phyloP scores from a whole-genome alignment of 1,140 invertebrate genomes.

The Chymomyza costata region DNA sequence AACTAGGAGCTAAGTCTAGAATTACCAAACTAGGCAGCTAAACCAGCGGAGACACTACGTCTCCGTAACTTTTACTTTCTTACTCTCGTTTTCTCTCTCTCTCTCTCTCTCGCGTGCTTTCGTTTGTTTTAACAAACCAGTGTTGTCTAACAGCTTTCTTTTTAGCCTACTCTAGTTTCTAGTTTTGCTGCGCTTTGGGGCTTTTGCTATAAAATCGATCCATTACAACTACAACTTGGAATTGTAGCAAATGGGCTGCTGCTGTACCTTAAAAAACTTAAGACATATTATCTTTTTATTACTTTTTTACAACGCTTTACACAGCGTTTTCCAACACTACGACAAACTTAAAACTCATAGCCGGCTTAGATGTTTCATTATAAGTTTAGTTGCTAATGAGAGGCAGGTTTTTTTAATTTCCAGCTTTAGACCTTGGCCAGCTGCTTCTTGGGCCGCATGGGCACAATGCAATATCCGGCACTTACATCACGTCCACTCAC shows the following conservation, averaged over 20 bases:
- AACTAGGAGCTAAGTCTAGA: constrained; percentile 6
- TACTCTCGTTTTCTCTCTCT: no score
- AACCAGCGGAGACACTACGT: no score
- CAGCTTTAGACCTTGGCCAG: constrained; percentile 64
- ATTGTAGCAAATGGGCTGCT: constrained; percentile 59
- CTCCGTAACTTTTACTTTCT: no score
- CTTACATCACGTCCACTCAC: constrained; percentile 93
- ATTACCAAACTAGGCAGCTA: constrained; percentile 7
- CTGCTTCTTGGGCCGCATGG: constrained; percentile 77
- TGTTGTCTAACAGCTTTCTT: no score
- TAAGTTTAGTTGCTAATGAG: constrained; percentile 22
- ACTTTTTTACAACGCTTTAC: no score
- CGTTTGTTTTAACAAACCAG: no score
- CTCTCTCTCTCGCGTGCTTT: no score
- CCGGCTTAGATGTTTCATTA: constrained; percentile 25
- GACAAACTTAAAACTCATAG: constrained; percentile 22
- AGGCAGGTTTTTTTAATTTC: constrained; percentile 19
- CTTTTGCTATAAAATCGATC: constrained; percentile 72
- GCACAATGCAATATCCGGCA: constrained; percentile 90
- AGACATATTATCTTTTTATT: no score
- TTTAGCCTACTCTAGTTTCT: constrained; percentile 18
- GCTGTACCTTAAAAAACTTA: no score
- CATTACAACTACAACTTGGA: constrained; percentile 75
- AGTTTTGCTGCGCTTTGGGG: constrained; percentile 10
- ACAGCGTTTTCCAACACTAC: neutral